These are phyloP conservation scores for Monomorium pharaonis DNA, from an alignment of 1,140 invertebrate genomes.

Conservation along the genomic window DNA sequence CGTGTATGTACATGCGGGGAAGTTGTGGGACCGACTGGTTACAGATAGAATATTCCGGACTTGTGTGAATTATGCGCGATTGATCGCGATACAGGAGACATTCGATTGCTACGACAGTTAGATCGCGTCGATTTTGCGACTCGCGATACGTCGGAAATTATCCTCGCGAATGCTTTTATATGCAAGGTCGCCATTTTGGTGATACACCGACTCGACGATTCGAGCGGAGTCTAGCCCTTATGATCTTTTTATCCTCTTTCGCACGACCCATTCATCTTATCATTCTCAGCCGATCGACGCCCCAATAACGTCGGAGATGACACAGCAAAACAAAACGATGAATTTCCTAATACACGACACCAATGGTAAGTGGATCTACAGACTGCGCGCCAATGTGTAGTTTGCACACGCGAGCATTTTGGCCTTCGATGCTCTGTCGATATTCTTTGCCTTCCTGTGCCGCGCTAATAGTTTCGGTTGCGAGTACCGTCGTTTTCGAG, in stretches of 20 bases:
- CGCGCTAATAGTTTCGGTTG: too few relatives aligned
- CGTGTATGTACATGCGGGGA: conserved; percentile 86
- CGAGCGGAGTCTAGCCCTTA: conserved; percentile 76
- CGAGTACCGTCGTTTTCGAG: too few relatives aligned
- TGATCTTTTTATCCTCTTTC: conserved; percentile 79
- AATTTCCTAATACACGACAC: conserved; percentile 89
- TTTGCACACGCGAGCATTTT: conserved; percentile 55
- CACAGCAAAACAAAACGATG: conserved; percentile 87
- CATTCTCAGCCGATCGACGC: conserved; percentile 65
- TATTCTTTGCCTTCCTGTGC: too few relatives aligned
- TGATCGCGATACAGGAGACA: conserved; percentile 1
- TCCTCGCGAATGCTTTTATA: conserved; percentile 84
- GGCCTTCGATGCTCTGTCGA: background rate
- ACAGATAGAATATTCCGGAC: conserved; percentile 1
- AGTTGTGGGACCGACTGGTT: conserved; percentile 67
- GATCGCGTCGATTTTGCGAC: background rate
- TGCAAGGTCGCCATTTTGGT: conserved; percentile 87
- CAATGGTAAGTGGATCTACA: conserved; percentile 86
- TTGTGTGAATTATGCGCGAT: background rate
- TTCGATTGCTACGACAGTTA: background rate
- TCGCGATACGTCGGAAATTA: conserved; percentile 7
- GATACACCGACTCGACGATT: conserved; percentile 79
- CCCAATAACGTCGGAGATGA: conserved; percentile 84
- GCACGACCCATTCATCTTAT: conserved; percentile 71
- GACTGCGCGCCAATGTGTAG: conserved; percentile 78